Conservation (phyloP, 2,888 invertebrate species). For the Blastobasis lacticolella region DNA sequence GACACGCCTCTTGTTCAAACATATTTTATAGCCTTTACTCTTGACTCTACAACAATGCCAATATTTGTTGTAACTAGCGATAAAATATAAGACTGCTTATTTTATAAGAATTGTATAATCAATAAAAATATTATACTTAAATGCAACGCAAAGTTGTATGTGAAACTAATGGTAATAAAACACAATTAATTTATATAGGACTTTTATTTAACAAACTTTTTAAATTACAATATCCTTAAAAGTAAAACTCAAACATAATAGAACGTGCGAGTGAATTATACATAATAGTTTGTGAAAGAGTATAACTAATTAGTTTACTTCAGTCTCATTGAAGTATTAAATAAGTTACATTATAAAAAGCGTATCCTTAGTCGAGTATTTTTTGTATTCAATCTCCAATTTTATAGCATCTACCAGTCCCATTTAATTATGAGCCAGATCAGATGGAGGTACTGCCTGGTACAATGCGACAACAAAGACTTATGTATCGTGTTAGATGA, state of each 20-base stretch:
- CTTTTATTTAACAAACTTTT: conserved; percentile 65
- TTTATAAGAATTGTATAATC: conserved; percentile 21
- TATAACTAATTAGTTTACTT: conserved; percentile 25
- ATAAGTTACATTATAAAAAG: conserved; percentile 15
- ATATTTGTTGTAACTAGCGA: too few species aligned
- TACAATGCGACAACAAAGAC: too few species aligned
- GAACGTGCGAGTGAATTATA: conserved; percentile 48
- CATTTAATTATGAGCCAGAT: background rate
- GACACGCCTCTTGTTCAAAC: too few species aligned
- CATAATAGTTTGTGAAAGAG: conserved; percentile 37
- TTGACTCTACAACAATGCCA: too few species aligned
- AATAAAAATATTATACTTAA: too few species aligned
- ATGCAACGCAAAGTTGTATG: too few species aligned
- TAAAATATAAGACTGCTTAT: conserved; percentile 40
- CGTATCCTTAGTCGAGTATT: background rate
- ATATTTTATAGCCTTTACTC: too few species aligned
- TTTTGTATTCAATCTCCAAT: too few species aligned
- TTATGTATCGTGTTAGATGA: too few species aligned
- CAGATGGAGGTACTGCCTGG: background rate
- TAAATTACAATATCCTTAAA: conserved; percentile 35
- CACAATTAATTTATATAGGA: conserved; percentile 28
- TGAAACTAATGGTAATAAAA: conserved; percentile 32
- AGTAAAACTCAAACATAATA: conserved; percentile 26
- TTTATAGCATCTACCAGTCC: background rate
- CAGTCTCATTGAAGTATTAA: conserved; percentile 42